Evolutionary conservation across 2,888 invertebrate species (phyloP).

Genomic region (Rhagium mordax): DNA sequence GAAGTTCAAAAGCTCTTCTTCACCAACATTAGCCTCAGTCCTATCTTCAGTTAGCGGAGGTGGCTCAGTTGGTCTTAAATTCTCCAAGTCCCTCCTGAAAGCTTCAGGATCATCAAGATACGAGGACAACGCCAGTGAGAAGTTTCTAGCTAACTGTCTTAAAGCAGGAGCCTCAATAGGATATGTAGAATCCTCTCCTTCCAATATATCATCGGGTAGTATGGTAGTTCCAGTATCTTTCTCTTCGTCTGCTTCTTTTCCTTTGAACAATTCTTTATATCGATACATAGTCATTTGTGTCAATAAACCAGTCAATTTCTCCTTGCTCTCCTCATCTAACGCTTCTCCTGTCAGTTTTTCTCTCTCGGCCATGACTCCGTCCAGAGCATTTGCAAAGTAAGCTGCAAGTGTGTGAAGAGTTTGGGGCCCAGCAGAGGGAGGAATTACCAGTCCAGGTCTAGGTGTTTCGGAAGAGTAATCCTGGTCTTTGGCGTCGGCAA

Average conservation of each 20-base stretch:
- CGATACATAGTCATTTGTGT: constrained; percentile 80
- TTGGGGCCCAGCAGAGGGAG: constrained; percentile 83
- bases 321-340: constrained; percentile 61
- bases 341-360: constrained; percentile 54
- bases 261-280: constrained; percentile 72
- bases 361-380: constrained; percentile 71
- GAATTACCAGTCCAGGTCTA: constrained; percentile 78
- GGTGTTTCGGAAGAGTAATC: constrained; percentile 71
- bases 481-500: constrained; percentile 73
- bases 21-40: constrained; percentile 69
- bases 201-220: not conserved
- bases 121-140: constrained; percentile 86
- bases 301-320: constrained; percentile 75
- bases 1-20: constrained; percentile 84
- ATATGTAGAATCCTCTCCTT: constrained; percentile 70
- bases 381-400: constrained; percentile 83
- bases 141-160: constrained; percentile 86
- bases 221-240: constrained; percentile 72
- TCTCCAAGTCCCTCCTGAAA: constrained; percentile 83
- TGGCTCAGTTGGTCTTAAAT: constrained; percentile 86
- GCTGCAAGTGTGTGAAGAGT: constrained; percentile 85
- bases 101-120: constrained; percentile 88
- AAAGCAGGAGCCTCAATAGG: constrained; percentile 77
- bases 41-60: constrained; percentile 67
- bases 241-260: constrained; percentile 68